Base-by-base conservation (phyloP, 2,797 vertebrate species). In the Intellagama lesueurii region DNA sequence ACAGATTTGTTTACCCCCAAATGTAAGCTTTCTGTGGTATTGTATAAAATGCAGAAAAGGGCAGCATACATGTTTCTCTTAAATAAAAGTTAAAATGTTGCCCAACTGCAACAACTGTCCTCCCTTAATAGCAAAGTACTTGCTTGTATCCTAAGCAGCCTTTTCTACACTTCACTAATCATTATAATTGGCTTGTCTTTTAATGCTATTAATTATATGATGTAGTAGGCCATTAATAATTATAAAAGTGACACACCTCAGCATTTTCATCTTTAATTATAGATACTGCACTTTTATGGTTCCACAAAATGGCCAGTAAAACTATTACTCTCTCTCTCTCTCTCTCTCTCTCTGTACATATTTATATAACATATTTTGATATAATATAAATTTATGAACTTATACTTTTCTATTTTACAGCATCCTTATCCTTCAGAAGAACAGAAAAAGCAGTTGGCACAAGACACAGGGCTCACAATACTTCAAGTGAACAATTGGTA, bases 361-460 rank as follows among this genome's bases (percentile, higher is more conserved):
- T 32, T 75, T 64, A 64, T 64, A 64, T 64, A 64, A 64, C 19
- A 64, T 64, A 64, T 22, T 14, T 22, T 64, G 5, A 35, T 66
- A 49, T 49, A 69, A 72, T 81, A 40, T 52, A 52, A 40, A 77
- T 69, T 90, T 77, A 90, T 70, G 64, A 32, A 87, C 64, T 81
- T 94, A 94, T 96, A 86, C 95, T 96, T 95, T 97, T 91, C 93
- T 97, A 85, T 96, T 93, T 96, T 96, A 49, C 96, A 99, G 99
- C 99, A 99, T 95, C 99, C 99, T 82, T 99, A 99, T 97, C 99
- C 99, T 88, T 99, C 99, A 97, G 99, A 99, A 98, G 99, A 99
- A 97, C 99, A 99, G 98, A 99, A 99, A 98, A 99, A 99, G 95
- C 99, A 99, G 97, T 97, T 99, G 98, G 99, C 99, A 95, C 99